These are phyloP conservation scores for Heterotis niloticus DNA, from an alignment of 2,113 vertebrate species.

Conservation along the genomic window DNA sequence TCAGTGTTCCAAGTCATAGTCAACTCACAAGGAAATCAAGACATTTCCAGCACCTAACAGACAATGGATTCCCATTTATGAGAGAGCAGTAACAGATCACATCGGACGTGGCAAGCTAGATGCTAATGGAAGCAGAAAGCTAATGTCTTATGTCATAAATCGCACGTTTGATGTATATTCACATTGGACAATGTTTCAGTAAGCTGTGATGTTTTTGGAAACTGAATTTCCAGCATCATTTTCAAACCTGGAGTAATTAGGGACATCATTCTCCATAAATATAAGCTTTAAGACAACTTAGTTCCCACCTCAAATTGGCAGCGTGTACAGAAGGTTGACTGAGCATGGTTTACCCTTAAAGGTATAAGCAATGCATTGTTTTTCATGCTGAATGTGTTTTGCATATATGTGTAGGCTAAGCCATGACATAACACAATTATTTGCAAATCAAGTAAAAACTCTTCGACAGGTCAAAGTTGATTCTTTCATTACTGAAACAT, in stretches of 20 bases:
- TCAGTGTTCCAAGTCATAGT: not conserved
- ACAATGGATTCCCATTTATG: not conserved
- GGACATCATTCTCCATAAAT: too few species aligned
- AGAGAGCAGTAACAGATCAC: not conserved
- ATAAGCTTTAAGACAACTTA: too few species aligned
- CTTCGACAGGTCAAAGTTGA: not conserved
- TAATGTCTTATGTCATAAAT: not conserved
- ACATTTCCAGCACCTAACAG: not conserved
- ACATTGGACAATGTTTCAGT: not conserved
- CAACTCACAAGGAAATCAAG: not conserved
- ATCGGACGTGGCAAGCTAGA: not conserved
- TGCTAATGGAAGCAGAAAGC: not conserved
- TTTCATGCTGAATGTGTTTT: too few species aligned
- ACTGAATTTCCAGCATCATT: too few species aligned
- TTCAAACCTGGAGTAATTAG: too few species aligned
- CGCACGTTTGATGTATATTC: not conserved
- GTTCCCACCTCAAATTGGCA: too few species aligned
- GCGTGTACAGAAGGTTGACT: too few species aligned
- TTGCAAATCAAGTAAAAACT: not conserved
- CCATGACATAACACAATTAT: not conserved
- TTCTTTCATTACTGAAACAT: conserved; percentile 12
- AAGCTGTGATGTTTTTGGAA: too few species aligned
- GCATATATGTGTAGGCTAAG: too few species aligned
- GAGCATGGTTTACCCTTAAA: too few species aligned
- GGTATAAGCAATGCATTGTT: too few species aligned